phyloP scores from a whole-genome alignment of 2,113 vertebrate species.

The Euleptes europaea region DNA sequence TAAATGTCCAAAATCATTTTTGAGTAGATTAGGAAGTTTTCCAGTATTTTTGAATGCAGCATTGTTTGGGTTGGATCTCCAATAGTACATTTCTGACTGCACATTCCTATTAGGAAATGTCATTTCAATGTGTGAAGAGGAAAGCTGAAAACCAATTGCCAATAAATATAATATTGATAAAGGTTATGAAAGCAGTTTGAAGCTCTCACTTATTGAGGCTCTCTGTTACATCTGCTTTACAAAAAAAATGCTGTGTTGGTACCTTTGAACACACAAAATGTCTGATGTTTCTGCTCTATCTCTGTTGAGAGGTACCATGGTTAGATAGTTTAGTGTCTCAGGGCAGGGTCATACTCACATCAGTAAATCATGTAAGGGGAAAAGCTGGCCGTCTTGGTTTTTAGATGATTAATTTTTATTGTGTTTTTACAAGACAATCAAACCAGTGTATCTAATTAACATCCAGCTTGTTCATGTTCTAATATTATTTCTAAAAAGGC shows the following conservation, averaged over 20 bases:
- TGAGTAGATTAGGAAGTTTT: no score
- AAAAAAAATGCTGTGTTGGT: background rate
- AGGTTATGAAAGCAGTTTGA: background rate
- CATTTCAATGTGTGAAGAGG: slow-evolving; percentile 51
- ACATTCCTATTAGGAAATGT: slow-evolving; percentile 34
- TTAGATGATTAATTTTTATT: slow-evolving; percentile 6
- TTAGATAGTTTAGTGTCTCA: background rate
- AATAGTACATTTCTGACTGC: no score
- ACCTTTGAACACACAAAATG: background rate
- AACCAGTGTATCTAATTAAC: background rate
- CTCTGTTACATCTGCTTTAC: background rate
- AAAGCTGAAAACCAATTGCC: slow-evolving; percentile 65
- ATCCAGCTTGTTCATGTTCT: background rate
- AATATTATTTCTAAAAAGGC: slow-evolving; percentile 3
- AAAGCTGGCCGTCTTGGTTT: background rate
- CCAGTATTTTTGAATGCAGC: no score
- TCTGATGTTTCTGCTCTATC: background rate
- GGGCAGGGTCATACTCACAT: background rate
- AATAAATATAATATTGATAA: slow-evolving; percentile 16
- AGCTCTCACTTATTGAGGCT: background rate
- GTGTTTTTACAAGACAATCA: background rate
- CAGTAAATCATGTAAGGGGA: background rate
- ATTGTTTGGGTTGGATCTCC: no score
- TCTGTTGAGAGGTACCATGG: background rate
- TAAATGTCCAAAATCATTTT: no score